Percentiles rank a stretch among this genome's conserved stretches.
phyloP scores from a whole-genome alignment of 2,888 invertebrate genomes.

The Scaptomyza reducta region DNA sequence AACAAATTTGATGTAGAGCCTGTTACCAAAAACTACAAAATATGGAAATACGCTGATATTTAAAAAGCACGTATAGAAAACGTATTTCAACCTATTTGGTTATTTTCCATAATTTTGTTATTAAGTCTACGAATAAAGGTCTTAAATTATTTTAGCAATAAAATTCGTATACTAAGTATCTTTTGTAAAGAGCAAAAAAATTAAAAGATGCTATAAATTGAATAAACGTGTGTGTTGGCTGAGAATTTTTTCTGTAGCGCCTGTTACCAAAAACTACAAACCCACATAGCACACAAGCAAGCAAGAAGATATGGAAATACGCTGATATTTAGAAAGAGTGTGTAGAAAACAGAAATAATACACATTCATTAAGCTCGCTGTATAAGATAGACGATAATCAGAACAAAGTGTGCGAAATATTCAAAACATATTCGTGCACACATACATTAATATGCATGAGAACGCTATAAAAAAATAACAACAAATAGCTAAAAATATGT shows the following conservation, averaged over 20 bases:
- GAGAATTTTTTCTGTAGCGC: constrained; percentile 51
- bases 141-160: constrained; percentile 30
- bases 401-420: constrained; percentile 66
- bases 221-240: constrained; percentile 17
- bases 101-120: constrained; percentile 57
- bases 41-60: constrained; percentile 50
- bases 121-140: constrained; percentile 60
- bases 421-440: constrained; percentile 39
- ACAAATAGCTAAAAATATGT: constrained; percentile 34
- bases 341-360: constrained; percentile 53
- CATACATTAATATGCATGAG: constrained; percentile 19
- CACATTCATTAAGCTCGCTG: constrained; percentile 28
- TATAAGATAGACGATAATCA: constrained; percentile 47
- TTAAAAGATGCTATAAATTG: background rate
- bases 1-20: too few relatives aligned
- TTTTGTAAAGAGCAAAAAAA: constrained; percentile 26
- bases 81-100: constrained; percentile 44
- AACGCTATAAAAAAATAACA: constrained; percentile 25
- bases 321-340: constrained; percentile 69
- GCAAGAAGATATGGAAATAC: constrained; percentile 29
- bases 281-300: constrained; percentile 34
- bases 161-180: too few relatives aligned
- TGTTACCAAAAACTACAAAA: constrained; percentile 50
- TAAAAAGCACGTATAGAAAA: constrained; percentile 66
- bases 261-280: constrained; percentile 52